phyloP scores from a whole-genome alignment of 1,140 invertebrate genomes.

The Eubasilissa regina region DNA sequence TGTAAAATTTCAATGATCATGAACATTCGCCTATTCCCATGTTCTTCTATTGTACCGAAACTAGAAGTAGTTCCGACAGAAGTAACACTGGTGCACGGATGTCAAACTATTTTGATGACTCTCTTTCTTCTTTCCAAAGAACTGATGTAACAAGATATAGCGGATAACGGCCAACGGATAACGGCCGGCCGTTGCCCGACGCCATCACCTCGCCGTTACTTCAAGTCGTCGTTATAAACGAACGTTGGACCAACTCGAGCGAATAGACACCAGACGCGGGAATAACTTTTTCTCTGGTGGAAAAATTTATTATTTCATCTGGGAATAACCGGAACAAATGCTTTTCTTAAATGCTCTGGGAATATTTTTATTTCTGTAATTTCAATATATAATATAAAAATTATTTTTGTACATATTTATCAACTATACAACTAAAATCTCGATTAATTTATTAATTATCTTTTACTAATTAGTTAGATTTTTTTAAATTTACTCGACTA shows the following conservation, averaged over 20 bases:
- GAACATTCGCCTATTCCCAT: background rate
- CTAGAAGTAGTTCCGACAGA: background rate
- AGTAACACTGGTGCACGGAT: conserved; percentile 45
- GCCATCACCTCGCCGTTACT: conserved; percentile 41
- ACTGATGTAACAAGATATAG: conserved; percentile 56
- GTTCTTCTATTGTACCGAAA: background rate
- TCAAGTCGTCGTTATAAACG: conserved; percentile 28
- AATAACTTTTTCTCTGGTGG: conserved; percentile 8
- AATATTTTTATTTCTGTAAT: background rate
- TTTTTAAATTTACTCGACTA: no score
- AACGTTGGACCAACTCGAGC: conserved; percentile 15
- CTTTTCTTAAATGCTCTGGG: conserved; percentile 4
- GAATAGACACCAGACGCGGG: conserved; percentile 15
- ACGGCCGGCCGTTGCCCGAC: conserved; percentile 35
- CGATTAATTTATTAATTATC: no score
- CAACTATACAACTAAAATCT: no score
- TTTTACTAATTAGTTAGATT: no score
- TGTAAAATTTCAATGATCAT: no score
- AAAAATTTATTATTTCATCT: conserved; percentile 27
- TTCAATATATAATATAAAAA: no score
- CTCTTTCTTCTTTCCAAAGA: conserved; percentile 52
- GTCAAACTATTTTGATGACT: conserved; percentile 60
- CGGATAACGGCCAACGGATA: conserved; percentile 45
- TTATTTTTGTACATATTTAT: no score
- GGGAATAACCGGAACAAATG: conserved; percentile 9